Evolutionary conservation across 2,113 vertebrate species (phyloP).

Genomic region (Micromys minutus): DNA sequence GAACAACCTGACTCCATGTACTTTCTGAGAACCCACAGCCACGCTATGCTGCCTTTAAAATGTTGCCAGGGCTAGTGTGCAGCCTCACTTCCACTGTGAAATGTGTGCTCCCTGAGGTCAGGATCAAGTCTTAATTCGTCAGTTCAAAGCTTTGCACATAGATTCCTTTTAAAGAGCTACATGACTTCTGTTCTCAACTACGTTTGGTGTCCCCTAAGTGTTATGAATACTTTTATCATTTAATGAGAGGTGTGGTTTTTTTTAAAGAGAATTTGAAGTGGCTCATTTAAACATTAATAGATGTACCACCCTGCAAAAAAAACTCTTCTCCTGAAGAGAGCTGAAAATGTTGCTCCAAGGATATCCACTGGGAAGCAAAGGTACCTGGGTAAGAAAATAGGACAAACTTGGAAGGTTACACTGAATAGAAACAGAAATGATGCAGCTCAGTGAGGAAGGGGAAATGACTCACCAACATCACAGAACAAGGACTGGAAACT

Average conservation of each 20-base stretch:
- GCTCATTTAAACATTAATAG: neutral
- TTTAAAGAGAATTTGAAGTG: neutral
- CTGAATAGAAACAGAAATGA: neutral
- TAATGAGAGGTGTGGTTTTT: neutral
- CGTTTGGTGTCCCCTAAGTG: neutral
- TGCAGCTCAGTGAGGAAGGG: neutral
- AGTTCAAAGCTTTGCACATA: neutral
- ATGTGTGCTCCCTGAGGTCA: neutral
- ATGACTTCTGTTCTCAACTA: neutral
- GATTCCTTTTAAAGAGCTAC: neutral
- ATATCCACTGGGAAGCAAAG: neutral
- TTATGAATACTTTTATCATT: neutral
- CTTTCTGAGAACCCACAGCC: neutral
- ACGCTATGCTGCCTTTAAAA: neutral
- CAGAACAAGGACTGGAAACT: neutral
- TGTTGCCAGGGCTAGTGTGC: rapidly evolving
- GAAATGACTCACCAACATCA: neutral
- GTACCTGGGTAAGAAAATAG: neutral
- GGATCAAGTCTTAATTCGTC: neutral
- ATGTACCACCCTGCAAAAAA: neutral
- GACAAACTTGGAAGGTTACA: neutral
- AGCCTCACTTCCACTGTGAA: neutral
- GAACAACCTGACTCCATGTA: neutral
- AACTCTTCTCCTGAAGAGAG: neutral
- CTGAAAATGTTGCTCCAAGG: neutral